These are phyloP conservation scores for Astreopora myriophthalma DNA, from an alignment of 64 coral and sea anemone genomes.

Conservation along the genomic window DNA sequence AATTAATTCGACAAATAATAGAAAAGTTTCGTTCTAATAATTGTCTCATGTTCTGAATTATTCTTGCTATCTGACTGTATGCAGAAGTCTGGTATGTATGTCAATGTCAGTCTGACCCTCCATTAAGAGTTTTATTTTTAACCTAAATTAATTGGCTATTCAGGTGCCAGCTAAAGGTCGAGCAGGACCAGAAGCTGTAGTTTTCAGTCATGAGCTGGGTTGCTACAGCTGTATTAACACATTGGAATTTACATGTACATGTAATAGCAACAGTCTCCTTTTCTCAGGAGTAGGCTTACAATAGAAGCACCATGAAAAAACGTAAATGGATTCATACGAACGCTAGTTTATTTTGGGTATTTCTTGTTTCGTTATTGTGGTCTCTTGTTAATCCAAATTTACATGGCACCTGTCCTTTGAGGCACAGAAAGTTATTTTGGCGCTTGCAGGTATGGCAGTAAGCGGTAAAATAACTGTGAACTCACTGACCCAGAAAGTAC, in stretches of 20 bases:
- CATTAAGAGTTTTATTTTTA: background rate
- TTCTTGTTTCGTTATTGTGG: background rate
- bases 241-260: too few species aligned
- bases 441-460: background rate
- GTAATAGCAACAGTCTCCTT: too few species aligned
- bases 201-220: background rate
- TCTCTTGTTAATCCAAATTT: background rate
- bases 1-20: background rate
- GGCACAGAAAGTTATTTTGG: background rate
- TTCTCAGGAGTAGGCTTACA: too few species aligned
- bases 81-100: too few species aligned
- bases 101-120: background rate
- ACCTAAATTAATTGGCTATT: background rate
- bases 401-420: background rate
- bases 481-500: background rate
- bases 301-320: too few species aligned
- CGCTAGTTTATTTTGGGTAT: too few species aligned
- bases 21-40: too few species aligned
- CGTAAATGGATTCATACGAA: too few species aligned
- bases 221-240: too few species aligned
- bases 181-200: background rate
- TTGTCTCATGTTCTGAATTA: background rate
- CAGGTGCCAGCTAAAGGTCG: background rate
- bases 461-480: background rate
- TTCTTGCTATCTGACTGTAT: background rate